phyloP scores from a whole-genome alignment of 2,113 vertebrate species.

The Labeo catla region DNA sequence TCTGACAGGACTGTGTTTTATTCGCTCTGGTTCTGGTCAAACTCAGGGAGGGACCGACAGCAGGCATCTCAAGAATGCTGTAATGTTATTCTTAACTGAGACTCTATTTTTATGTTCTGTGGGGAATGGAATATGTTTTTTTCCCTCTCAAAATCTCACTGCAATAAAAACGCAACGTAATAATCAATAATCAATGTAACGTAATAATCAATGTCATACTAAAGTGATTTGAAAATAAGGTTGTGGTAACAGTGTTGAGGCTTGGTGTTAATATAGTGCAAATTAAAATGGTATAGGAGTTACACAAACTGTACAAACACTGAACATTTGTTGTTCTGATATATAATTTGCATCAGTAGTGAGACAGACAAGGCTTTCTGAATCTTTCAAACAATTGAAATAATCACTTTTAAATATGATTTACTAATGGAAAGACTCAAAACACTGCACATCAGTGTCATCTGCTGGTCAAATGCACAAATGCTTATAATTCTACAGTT shows the following conservation, averaged over 20 bases:
- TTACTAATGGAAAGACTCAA: background rate
- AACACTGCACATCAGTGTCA: background rate
- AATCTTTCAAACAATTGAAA: background rate
- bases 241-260: background rate
- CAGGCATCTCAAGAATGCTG: slow-evolving; percentile 74
- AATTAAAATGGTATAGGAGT: background rate
- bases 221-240: background rate
- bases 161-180: background rate
- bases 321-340: background rate
- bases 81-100: slow-evolving; percentile 67
- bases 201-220: background rate
- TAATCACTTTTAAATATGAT: background rate
- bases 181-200: background rate
- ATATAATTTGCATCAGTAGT: background rate
- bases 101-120: slow-evolving; percentile 66
- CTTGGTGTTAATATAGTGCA: background rate
- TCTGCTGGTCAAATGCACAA: background rate
- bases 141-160: background rate
- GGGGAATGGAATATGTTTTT: background rate
- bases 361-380: background rate
- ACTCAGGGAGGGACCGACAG: slow-evolving; percentile 64
- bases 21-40: background rate
- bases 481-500: background rate
- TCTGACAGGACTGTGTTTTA: background rate
- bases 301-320: background rate